Evolutionary conservation across 2,888 invertebrate species (phyloP).

Genomic region (Altica lythri): DNA sequence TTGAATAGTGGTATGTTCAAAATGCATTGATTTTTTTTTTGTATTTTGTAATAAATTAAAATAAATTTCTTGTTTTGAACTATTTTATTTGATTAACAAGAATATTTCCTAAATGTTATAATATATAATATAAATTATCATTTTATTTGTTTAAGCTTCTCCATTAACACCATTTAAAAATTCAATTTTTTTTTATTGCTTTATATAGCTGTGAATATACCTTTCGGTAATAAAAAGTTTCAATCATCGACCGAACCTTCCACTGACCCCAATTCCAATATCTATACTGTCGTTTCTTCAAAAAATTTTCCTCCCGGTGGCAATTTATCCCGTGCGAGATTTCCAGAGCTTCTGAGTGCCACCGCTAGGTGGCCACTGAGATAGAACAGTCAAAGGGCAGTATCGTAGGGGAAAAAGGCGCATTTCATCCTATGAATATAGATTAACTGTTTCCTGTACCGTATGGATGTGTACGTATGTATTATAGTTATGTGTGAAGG

Average conservation of each 20-base stretch:
- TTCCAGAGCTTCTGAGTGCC: slow-evolving; percentile 21
- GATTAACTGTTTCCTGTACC: slow-evolving; percentile 61
- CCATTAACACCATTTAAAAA: too few relatives aligned
- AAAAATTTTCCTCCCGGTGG: slow-evolving; percentile 12
- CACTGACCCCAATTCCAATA: slow-evolving; percentile 5
- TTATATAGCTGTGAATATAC: too few relatives aligned
- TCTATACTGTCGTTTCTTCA: slow-evolving; percentile 14
- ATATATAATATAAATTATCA: too few relatives aligned
- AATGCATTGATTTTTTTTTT: too few relatives aligned
- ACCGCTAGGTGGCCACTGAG: slow-evolving; percentile 52
- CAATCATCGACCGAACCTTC: slow-evolving; percentile 6
- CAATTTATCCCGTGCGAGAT: slow-evolving; percentile 16
- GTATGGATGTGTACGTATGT: slow-evolving; percentile 18
- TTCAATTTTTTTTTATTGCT: too few relatives aligned
- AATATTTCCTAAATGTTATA: too few relatives aligned
- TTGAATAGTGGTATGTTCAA: too few relatives aligned
- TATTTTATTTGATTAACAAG: too few relatives aligned
- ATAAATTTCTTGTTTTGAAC: too few relatives aligned
- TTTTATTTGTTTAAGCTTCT: too few relatives aligned
- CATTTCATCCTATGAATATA: slow-evolving; percentile 58
- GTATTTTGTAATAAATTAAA: too few relatives aligned
- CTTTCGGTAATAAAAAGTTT: slow-evolving; percentile 6
- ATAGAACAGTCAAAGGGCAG: slow-evolving; percentile 55
- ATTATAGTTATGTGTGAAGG: too few relatives aligned
- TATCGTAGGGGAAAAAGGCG: slow-evolving; percentile 32